Base-by-base conservation (phyloP, 2,113 vertebrate genomes). In the Callorhinus ursinus region DNA sequence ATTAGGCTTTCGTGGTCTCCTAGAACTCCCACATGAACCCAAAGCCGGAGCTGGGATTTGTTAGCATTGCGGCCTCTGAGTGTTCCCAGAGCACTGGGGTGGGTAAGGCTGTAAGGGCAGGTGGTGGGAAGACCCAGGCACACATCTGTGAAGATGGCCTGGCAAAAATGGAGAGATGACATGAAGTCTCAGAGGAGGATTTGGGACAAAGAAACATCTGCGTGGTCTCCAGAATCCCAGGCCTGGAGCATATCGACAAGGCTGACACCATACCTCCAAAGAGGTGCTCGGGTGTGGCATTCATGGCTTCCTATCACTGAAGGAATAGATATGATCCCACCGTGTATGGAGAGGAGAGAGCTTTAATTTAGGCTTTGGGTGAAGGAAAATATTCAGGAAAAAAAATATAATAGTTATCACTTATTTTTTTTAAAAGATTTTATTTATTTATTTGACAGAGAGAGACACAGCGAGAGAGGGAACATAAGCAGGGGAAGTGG, bases 311-410 rank as follows among this genome's bases (percentile, higher is more conserved):
- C 39, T 83, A 31, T 87, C 85, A 90, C 39, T 77, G 77, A 71
- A 84, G 11, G 7, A 65, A 11, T 74, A 87, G 81, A 72, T 46
- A 28, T 10, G 71, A 74, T 93, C 82, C 36, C 18, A 31, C 77
- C 42, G 4, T 69, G 12, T 28, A 59, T 28, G 8, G 16, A 69
- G 39, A 90, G 8, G 3, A 88, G 6, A 57, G 15, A 94, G 77
- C 5, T 90, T 83, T 90, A 85, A 92, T 72, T 79, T 65, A 92
- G 61, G n/a, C 4, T 18, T 57, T 89, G 18, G 3, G 26, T 92
- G 24, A 84, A 95, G 24, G 55, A 95, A 95, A 89, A 85, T n/a
- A 91, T 55, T 95, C 57, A 72, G 83, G 63, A 46, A 92, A 65
- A 46, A 46, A 46, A 46, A 46, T 46, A 46, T 46, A 46, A 46